Conservation (phyloP, 2,113 vertebrate species). For the Aspiorhynchus laticeps region DNA sequence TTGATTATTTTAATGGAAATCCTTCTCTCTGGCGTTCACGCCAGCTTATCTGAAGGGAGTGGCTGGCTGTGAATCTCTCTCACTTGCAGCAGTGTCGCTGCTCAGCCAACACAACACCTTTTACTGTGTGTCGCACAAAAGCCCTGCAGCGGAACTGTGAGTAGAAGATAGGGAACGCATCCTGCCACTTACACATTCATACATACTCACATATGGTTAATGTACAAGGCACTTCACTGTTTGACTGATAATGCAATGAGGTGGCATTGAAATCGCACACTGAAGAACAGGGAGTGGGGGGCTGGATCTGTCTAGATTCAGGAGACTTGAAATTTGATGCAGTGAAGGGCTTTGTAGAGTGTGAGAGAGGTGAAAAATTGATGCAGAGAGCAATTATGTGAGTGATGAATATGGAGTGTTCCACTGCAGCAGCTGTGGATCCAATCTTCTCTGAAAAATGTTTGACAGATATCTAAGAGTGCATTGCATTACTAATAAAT, state of each 20-base stretch:
- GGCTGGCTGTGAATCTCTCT: conserved; percentile 49
- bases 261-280: conserved; percentile 33
- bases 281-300: conserved; percentile 26
- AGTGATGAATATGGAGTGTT: conserved; percentile 12
- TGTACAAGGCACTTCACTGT: conserved; percentile 44
- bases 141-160: conserved; percentile 40
- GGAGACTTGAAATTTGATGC: conserved; percentile 27
- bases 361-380: conserved; percentile 18
- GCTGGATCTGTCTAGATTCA: conserved; percentile 16
- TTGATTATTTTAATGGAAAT: conserved; percentile 57
- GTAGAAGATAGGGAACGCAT: conserved; percentile 44
- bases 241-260: conserved; percentile 40
- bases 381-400: conserved; percentile 35
- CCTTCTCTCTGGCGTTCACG: conserved; percentile 41
- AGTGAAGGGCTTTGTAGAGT: conserved; percentile 16
- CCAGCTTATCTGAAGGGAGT: conserved; percentile 49
- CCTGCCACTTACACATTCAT: conserved; percentile 42
- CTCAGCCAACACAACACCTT: conserved; percentile 45
- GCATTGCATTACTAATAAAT: background rate
- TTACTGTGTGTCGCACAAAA: conserved; percentile 39
- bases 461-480: conserved; percentile 3
- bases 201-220: conserved; percentile 47
- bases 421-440: conserved; percentile 15
- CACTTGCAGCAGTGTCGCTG: conserved; percentile 47
- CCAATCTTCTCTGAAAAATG: conserved; percentile 8